Base-by-base conservation (phyloP, 2,888 invertebrate genomes). In the Myathropa florea region DNA sequence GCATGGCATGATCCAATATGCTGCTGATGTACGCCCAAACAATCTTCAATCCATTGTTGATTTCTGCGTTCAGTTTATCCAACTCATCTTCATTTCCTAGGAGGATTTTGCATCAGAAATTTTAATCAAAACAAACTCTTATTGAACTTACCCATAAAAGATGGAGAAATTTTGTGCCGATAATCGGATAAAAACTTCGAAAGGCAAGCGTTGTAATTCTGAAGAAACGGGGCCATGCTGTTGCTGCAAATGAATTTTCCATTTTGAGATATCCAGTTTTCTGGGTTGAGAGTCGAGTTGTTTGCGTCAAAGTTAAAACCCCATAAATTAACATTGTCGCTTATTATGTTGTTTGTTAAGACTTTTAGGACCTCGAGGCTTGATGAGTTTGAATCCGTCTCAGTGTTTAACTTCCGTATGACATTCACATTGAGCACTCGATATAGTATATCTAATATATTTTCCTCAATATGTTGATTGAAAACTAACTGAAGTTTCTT, bases 11-110 rank as follows among this genome's bases (percentile, higher is more conserved):
- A 90, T 97, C 97, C 67, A 97, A 93, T 89, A 95, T 96, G 82
- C 95, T 95, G 1, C 97, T 97, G 1, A 97, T 96, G 90, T 96
- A 95, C 0, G 96, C 95, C 97, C 97, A 97, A 30, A 97, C 28
- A 9, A 30, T 76, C 61, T 61, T 80, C 2, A 84, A n/a, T 1
- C 64, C 70, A 12, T 18, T 30, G 28, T 73, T 77, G 1, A 78
- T 23, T 14, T 65, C 28, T 3, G 23, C 10, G 21, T 61, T 60
- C 4, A 39, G 10, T 60, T 61, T 55, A 3, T 65, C 18, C 2
- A 30, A 46, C 4, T 36, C n/a, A 23, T 24, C 24, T 36, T 12
- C n/a, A 12, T 46, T 46, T 18, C 18, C 46, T 46, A 46, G 14
- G 1, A 46, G 14, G 1, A 10, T 33, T 18, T 53, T 26, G 4